Conservation (phyloP, 1,140 invertebrate species). For the Drosophila pectinifera region DNA sequence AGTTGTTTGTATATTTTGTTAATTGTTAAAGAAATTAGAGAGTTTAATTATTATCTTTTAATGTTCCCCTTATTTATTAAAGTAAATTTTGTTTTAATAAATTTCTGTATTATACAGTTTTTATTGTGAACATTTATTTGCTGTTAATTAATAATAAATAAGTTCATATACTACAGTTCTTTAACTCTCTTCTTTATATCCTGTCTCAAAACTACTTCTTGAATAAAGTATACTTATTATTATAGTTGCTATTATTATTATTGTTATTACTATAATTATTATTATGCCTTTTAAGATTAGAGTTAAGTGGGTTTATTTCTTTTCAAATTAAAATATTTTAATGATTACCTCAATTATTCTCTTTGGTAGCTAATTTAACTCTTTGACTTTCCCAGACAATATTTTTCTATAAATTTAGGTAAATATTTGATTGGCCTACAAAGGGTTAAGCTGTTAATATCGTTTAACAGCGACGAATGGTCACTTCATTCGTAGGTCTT, state of each 20-base stretch:
- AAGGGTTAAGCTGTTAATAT: conserved; percentile 24
- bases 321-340: too few relatives aligned
- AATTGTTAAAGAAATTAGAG: too few relatives aligned
- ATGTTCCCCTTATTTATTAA: too few relatives aligned
- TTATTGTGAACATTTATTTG: not conserved
- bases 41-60: not conserved
- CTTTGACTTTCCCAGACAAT: not conserved
- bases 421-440: not conserved
- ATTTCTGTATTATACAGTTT: not conserved
- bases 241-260: too few relatives aligned
- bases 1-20: not conserved
- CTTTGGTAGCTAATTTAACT: not conserved
- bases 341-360: too few relatives aligned
- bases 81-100: too few relatives aligned
- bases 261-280: too few relatives aligned
- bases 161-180: too few relatives aligned
- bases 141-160: not conserved
- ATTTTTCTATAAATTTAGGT: too few relatives aligned
- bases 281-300: too few relatives aligned
- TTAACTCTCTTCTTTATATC: fast-evolving
- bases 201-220: not conserved
- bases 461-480: conserved; percentile 35
- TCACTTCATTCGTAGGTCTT: conserved; percentile 17
- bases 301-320: too few relatives aligned
- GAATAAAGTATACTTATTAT: not conserved